Evolutionary conservation across 2,888 invertebrate genomes (phyloP).

Genomic region (Ornithoptera priamus): DNA sequence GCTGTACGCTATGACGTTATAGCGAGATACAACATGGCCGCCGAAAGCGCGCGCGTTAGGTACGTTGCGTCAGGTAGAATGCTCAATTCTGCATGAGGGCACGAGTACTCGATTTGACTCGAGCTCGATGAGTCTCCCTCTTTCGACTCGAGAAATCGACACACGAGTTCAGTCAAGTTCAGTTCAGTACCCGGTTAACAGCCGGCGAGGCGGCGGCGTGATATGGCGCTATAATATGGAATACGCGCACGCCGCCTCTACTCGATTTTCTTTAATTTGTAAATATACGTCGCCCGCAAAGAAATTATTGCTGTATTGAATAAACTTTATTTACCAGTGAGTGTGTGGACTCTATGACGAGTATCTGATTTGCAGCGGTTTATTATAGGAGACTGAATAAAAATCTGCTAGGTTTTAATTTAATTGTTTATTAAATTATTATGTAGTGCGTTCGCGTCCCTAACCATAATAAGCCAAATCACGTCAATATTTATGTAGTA

Average conservation of each 20-base stretch:
- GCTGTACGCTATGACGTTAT: slow-evolving; percentile 58
- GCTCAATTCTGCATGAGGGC: slow-evolving; percentile 39
- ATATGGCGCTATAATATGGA: slow-evolving; percentile 45
- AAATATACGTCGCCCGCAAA: slow-evolving; percentile 62
- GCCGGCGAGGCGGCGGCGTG: slow-evolving; percentile 76
- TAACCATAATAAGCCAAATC: slow-evolving; percentile 18
- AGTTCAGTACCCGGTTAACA: slow-evolving; percentile 79
- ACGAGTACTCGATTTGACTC: slow-evolving; percentile 48
- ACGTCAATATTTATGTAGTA: slow-evolving; percentile 20
- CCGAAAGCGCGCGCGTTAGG: slow-evolving; percentile 60
- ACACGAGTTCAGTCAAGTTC: slow-evolving; percentile 27
- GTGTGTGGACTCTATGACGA: slow-evolving; percentile 14
- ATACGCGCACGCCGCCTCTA: slow-evolving; percentile 74
- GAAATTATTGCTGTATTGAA: slow-evolving; percentile 50
- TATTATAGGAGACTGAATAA: slow-evolving; percentile 2
- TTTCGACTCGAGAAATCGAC: slow-evolving; percentile 39
- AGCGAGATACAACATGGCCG: slow-evolving; percentile 62
- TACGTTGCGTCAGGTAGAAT: slow-evolving; percentile 50
- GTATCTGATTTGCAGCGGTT: slow-evolving; percentile 8
- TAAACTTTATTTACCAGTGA: slow-evolving; percentile 42
- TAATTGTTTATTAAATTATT: slow-evolving; percentile 20
- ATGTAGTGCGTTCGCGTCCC: slow-evolving; percentile 19
- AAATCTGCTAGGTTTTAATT: slow-evolving; percentile 19
- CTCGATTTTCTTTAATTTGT: slow-evolving; percentile 68
- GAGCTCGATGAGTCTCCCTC: slow-evolving; percentile 39